A percentile compares a stretch with the other conserved stretches of the same genome.
Evolutionary conservation across 1,140 invertebrate genomes (phyloP).

Genomic region (Periplaneta americana): DNA sequence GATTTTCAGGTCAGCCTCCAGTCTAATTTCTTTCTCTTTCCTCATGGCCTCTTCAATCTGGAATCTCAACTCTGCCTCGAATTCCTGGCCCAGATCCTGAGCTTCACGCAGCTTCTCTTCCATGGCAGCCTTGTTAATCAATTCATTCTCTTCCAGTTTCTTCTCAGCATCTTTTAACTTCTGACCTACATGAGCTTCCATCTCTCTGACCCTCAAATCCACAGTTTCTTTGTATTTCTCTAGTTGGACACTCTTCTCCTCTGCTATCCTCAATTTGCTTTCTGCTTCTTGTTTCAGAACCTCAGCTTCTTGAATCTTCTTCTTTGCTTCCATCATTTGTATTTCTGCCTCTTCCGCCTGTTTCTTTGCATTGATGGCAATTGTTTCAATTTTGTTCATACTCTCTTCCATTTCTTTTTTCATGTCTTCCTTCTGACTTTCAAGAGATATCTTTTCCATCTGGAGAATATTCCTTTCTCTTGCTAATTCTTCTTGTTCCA

Average conservation of each 20-base stretch:
- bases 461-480: not conserved
- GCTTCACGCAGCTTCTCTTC: constrained; percentile 28
- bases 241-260: no score
- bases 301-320: constrained; percentile 23
- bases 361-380: constrained; percentile 4
- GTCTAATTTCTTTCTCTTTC: constrained; percentile 49
- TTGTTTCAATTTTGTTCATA: not conserved
- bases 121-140: constrained; percentile 25
- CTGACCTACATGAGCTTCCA: constrained; percentile 6
- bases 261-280: not conserved
- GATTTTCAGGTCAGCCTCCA: not conserved
- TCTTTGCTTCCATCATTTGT: constrained; percentile 24
- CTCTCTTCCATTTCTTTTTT: not conserved
- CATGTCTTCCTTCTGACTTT: constrained; percentile 13
- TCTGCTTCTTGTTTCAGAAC: not conserved
- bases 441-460: not conserved
- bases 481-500: not conserved
- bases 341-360: constrained; percentile 25
- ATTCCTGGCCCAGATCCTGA: constrained; percentile 25
- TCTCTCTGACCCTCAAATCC: not conserved
- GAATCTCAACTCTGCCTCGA: constrained; percentile 32
- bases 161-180: constrained; percentile 24
- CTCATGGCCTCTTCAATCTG: constrained; percentile 42
- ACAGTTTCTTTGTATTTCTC: no score
- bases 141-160: constrained; percentile 25